These are phyloP conservation scores for Pecten maximus DNA, from an alignment of 2,888 invertebrate genomes.

Conservation along the genomic window DNA sequence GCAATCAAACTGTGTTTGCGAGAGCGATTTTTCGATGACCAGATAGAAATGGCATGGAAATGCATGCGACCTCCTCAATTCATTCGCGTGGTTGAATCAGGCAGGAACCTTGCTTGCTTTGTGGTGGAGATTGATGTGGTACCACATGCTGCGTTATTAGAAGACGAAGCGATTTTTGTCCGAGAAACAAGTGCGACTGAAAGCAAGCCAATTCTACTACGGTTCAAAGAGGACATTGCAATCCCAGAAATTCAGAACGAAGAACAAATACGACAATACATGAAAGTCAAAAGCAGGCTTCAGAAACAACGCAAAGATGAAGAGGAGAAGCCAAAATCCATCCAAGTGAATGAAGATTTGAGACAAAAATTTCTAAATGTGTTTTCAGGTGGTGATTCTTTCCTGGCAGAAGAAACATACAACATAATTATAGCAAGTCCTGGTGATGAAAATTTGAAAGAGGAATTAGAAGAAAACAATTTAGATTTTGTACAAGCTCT, in stretches of 20 bases:
- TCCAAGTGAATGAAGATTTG: constrained; percentile 46
- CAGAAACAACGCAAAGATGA: constrained; percentile 39
- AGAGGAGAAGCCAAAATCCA: constrained; percentile 38
- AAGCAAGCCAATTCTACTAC: neutral
- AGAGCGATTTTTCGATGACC: constrained; percentile 52
- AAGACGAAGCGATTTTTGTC: constrained; percentile 55
- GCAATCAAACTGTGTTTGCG: constrained; percentile 47
- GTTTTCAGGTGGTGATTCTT: constrained; percentile 59
- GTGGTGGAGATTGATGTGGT: constrained; percentile 65
- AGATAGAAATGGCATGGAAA: constrained; percentile 52
- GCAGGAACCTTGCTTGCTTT: constrained; percentile 1
- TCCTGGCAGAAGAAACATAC: constrained; percentile 57
- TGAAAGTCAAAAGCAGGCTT: constrained; percentile 50
- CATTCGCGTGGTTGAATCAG: constrained; percentile 55
- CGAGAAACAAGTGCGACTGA: neutral
- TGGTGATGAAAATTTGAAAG: constrained; percentile 47
- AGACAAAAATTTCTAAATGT: constrained; percentile 59
- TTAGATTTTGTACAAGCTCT: constrained; percentile 59
- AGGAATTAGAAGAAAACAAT: constrained; percentile 48
- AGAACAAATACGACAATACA: constrained; percentile 48
- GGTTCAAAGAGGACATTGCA: constrained; percentile 23
- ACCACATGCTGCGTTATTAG: constrained; percentile 49
- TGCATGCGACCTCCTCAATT: constrained; percentile 60
- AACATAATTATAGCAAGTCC: constrained; percentile 61
- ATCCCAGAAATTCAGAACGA: constrained; percentile 38